Percentiles rank a stretch among this genome's conserved stretches.
phyloP scores from a whole-genome alignment of 2,888 invertebrate species.

The Drosophila mettleri region DNA sequence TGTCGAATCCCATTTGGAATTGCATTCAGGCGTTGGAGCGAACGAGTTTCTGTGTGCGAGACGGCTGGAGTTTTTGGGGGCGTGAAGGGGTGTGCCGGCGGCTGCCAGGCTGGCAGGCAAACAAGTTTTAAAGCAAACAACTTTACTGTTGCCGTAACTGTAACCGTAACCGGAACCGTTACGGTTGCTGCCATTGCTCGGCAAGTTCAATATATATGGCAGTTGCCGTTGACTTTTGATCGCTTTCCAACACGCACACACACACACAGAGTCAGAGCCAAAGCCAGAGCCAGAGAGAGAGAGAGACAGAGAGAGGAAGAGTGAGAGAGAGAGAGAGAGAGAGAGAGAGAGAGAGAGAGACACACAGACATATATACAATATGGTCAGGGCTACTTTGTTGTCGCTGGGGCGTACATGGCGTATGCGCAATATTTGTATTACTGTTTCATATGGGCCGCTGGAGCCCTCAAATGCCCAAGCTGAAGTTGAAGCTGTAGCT shows the following conservation, averaged over 20 bases:
- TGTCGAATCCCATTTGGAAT: constrained; percentile 57
- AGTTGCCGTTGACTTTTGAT: constrained; percentile 77
- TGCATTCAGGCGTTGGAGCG: constrained; percentile 40
- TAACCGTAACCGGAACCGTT: constrained; percentile 69
- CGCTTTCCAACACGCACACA: constrained; percentile 47
- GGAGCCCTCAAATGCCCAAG: constrained; percentile 28
- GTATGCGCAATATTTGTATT: constrained; percentile 79
- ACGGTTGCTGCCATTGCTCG: constrained; percentile 51
- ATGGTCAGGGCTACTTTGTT: constrained; percentile 63
- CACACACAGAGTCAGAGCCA: constrained; percentile 4
- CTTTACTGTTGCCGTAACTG: constrained; percentile 61
- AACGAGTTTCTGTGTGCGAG: constrained; percentile 13
- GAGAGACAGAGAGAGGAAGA: background rate
- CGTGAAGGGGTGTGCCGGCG: background rate
- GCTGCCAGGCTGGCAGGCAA: constrained; percentile 22
- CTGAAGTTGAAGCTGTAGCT: constrained; percentile 29
- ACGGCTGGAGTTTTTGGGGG: constrained; percentile 2
- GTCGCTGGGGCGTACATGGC: constrained; percentile 64
- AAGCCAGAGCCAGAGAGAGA: background rate
- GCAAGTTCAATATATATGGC: constrained; percentile 65
- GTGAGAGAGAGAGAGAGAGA: background rate
- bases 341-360: background rate
- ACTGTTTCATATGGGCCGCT: constrained; percentile 63
- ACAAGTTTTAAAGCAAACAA: constrained; percentile 67
- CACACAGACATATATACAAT: constrained; percentile 18